Percentiles rank a stretch among this genome's conserved stretches.
phyloP scores from a whole-genome alignment of 2,888 invertebrate species.

The Pachliopta kotzebuea region DNA sequence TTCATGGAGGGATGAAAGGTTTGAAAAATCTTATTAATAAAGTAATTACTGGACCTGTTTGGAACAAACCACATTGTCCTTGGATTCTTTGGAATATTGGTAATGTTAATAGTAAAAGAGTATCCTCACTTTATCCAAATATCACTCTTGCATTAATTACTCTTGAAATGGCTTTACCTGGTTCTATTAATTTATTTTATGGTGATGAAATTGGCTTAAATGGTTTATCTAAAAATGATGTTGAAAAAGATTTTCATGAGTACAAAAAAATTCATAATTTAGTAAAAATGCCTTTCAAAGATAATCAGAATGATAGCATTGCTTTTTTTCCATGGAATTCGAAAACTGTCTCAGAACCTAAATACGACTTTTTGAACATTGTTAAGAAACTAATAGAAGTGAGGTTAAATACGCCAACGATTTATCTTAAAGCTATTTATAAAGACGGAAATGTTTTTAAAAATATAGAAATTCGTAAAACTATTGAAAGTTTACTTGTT shows the following conservation, averaged over 20 bases:
- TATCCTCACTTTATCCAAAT: constrained; percentile 80
- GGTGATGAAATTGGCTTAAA: constrained; percentile 93
- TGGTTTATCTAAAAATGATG: constrained; percentile 72
- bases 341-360: constrained; percentile 68
- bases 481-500: constrained; percentile 83
- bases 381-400: constrained; percentile 82
- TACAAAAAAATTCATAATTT: constrained; percentile 84
- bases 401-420: constrained; percentile 83
- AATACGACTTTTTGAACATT: constrained; percentile 75
- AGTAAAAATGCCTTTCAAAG: constrained; percentile 85
- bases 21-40: constrained; percentile 81
- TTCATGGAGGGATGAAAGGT: constrained; percentile 77
- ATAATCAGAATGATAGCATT: constrained; percentile 48
- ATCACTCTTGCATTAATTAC: constrained; percentile 85
- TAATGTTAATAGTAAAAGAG: constrained; percentile 81
- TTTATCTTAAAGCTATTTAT: constrained; percentile 85
- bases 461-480: constrained; percentile 85
- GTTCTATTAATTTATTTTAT: constrained; percentile 92
- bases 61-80: constrained; percentile 82
- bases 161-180: constrained; percentile 91
- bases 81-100: constrained; percentile 92
- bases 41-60: constrained; percentile 80
- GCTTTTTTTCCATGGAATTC: constrained; percentile 84
- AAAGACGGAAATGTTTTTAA: constrained; percentile 83
- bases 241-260: constrained; percentile 80